phyloP scores from a whole-genome alignment of 2,888 invertebrate species.

The Linyphia triangularis region DNA sequence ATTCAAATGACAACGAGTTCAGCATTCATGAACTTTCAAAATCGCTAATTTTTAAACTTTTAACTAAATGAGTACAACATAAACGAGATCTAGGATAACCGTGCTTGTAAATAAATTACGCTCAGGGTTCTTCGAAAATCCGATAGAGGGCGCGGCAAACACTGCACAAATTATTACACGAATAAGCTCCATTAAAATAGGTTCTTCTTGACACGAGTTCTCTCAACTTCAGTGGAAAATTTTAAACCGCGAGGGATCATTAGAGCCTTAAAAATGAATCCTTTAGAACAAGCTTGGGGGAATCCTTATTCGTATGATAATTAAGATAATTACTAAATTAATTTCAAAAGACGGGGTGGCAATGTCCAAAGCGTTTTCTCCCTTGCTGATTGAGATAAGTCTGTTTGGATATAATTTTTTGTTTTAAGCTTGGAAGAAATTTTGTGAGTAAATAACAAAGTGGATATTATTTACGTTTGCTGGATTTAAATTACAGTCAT shows the following conservation, averaged over 20 bases:
- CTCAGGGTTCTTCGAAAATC: background rate
- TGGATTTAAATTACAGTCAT: too few relatives aligned
- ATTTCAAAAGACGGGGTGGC: constrained; percentile 7
- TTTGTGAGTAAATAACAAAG: background rate
- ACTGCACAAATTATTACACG: background rate
- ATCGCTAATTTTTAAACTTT: too few relatives aligned
- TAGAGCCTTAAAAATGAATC: constrained; percentile 34
- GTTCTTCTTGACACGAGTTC: background rate
- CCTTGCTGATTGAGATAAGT: background rate
- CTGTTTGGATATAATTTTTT: background rate
- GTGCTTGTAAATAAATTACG: background rate
- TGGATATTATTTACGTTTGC: background rate
- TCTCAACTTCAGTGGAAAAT: constrained; percentile 2
- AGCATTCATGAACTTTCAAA: too few relatives aligned
- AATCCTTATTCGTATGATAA: constrained; percentile 29
- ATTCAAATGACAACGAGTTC: too few relatives aligned
- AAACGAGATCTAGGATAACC: background rate
- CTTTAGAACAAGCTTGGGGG: background rate
- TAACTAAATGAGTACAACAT: too few relatives aligned
- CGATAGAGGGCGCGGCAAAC: background rate
- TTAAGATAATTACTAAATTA: constrained; percentile 48
- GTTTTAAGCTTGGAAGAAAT: background rate
- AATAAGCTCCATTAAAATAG: constrained; percentile 1
- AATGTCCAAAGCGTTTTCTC: background rate
- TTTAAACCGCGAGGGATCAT: constrained; percentile 12